Conservation (phyloP, 2,797 vertebrate species). For the Tympanoctomys barrerae region DNA sequence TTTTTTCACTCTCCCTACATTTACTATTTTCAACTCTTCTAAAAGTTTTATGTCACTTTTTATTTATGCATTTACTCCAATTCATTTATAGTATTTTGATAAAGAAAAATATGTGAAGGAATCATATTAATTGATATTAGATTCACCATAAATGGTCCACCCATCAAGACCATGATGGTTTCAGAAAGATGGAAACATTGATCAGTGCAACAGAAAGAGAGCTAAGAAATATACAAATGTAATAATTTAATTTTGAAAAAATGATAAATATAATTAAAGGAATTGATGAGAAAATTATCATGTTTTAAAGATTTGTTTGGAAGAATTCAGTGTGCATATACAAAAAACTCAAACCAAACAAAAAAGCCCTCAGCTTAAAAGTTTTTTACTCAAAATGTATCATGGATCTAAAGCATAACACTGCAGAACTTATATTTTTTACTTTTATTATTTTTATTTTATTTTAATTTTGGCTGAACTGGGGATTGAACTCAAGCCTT, state of each 20-base stretch:
- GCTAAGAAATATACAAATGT: not conserved
- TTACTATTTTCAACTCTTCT: constrained; percentile 18
- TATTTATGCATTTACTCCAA: constrained; percentile 17
- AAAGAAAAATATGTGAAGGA: not conserved
- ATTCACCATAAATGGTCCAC: not conserved
- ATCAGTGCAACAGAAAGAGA: not conserved
- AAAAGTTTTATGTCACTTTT: not conserved
- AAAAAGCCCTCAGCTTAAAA: not conserved
- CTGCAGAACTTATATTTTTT: not conserved
- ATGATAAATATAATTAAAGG: not conserved
- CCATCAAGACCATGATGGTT: not conserved
- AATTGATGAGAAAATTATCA: not conserved
- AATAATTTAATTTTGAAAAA: not conserved
- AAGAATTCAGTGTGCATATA: not conserved
- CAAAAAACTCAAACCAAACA: not conserved
- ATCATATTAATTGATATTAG: not conserved
- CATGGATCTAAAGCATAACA: constrained; percentile 1
- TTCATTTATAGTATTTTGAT: not conserved
- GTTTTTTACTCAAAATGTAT: not conserved
- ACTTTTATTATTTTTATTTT: too few relatives aligned
- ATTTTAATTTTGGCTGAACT: too few relatives aligned
- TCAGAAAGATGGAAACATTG: not conserved
- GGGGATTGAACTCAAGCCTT: too few relatives aligned
- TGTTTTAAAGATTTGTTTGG: not conserved
- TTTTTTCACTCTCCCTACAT: not conserved